Evolutionary conservation across 2,113 vertebrate genomes (phyloP).

Genomic region (Rattus rattus): DNA sequence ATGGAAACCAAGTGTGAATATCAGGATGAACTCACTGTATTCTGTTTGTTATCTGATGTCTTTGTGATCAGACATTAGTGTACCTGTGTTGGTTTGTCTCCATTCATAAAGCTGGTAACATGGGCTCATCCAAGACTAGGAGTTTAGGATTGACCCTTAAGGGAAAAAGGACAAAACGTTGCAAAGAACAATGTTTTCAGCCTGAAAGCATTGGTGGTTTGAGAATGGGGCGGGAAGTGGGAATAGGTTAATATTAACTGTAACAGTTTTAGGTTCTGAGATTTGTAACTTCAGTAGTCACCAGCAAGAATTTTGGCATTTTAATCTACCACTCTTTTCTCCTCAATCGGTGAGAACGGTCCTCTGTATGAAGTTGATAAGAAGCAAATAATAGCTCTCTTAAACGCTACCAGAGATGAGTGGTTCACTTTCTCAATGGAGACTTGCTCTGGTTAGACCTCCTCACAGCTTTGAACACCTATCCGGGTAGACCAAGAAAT

Average conservation of each 20-base stretch:
- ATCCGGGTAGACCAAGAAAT: conserved; percentile 81
- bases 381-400: conserved; percentile 60
- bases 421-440: conserved; percentile 64
- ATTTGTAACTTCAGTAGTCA: conserved; percentile 77
- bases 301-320: conserved; percentile 81
- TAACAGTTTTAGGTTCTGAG: conserved; percentile 71
- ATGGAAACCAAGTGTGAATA: conserved; percentile 59
- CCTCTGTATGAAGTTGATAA: conserved; percentile 18
- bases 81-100: conserved; percentile 43
- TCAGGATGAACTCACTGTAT: conserved; percentile 49
- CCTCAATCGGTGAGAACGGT: neutral
- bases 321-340: conserved; percentile 65
- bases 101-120: conserved; percentile 35
- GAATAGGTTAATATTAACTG: conserved; percentile 40
- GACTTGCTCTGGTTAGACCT: conserved; percentile 76
- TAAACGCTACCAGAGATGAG: neutral
- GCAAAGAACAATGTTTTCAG: conserved; percentile 47
- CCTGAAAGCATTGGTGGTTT: conserved; percentile 68
- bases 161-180: neutral
- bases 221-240: conserved; percentile 43
- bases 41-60: conserved; percentile 13
- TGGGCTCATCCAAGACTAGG: conserved; percentile 15
- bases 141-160: conserved; percentile 49
- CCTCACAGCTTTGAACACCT: conserved; percentile 67
- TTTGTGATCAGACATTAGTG: conserved; percentile 24